Base-by-base conservation (phyloP, 2,797 vertebrate genomes). In the Lindbergichthys nudifrons region DNA sequence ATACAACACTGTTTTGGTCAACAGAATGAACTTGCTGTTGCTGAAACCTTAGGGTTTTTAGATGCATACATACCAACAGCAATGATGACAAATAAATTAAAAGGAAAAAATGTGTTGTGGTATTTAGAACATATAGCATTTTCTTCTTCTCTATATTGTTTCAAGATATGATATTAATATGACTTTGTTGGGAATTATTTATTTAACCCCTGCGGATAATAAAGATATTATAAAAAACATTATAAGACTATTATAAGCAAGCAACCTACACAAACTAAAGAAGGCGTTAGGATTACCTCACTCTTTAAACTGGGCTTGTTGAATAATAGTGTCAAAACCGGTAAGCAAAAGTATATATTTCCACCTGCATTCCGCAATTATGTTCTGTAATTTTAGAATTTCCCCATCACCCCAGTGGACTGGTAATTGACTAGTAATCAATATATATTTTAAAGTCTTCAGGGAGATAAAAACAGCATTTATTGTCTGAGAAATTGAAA, bases 11-110 rank as follows among this genome's bases (percentile, higher is more conserved):
- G 0, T 74, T 1, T 48, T 7, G 48, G 59, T 71, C 8, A 70
- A 39, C 30, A 54, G 39, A n/a, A 45, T 10, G 11, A 71, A 60
- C 3, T 41, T 8, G 43, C 39, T 19, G 52, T 3, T 41, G 62
- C 60, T 62, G 9, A 15, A 57, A 68, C 68, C 68, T 53, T 46
- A 0, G 41, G 42, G 47, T 19, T 23, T 54, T 42, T n/a, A 57
- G 57, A 68, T 21, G 18, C 18, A 36, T 36, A 9, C 32, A 53
- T 13, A 21, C 26, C 65, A 57, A 58, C 59, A 54, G 14, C 47
- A 21, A 58, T 7, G n/a, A 66, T 56, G 52, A 64, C 32, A 3
- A 59, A 82, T 75, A 53, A 19, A 0, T 50, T 16, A 0, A 56
- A 19, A 18, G 4, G 18, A 45, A 21, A 21, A 21, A 50, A 50